Evolutionary conservation across 2,797 vertebrate genomes (phyloP).

Genomic region (Myotis daubentonii): DNA sequence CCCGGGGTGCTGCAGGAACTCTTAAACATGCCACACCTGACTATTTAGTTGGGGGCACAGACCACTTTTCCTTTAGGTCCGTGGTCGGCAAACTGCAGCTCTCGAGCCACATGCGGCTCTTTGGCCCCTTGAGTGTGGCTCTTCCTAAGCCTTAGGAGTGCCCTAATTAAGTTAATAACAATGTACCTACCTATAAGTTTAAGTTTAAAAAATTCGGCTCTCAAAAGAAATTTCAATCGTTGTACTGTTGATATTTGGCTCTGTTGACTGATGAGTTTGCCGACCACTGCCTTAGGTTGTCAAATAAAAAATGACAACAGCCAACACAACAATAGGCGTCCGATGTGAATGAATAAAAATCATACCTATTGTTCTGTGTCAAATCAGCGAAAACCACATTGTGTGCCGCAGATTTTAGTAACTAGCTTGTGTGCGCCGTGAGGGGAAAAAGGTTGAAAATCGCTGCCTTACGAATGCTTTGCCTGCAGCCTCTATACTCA

Average conservation of each 20-base stretch:
- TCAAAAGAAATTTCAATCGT: too few species aligned
- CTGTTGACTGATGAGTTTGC: too few species aligned
- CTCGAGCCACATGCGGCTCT: too few species aligned
- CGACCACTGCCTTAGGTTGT: neutral
- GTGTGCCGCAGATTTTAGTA: neutral
- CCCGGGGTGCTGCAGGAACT: neutral
- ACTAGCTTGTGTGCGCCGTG: neutral
- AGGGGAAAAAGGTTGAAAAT: neutral
- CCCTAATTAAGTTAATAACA: too few species aligned
- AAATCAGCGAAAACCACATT: neutral
- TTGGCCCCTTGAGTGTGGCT: too few species aligned
- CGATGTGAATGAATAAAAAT: neutral
- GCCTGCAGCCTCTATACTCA: fast-evolving
- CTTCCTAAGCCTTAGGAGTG: too few species aligned
- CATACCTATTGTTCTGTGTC: neutral
- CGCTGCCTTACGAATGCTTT: fast-evolving
- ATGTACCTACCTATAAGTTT: too few species aligned
- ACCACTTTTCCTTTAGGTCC: neutral
- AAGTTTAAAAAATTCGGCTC: too few species aligned
- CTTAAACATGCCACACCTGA: neutral
- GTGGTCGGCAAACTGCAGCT: too few species aligned
- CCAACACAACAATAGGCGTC: neutral
- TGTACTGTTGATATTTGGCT: too few species aligned
- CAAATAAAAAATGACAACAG: neutral
- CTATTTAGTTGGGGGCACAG: neutral